Conservation (phyloP, 2,797 vertebrate genomes). For the Cuniculus paca region DNA sequence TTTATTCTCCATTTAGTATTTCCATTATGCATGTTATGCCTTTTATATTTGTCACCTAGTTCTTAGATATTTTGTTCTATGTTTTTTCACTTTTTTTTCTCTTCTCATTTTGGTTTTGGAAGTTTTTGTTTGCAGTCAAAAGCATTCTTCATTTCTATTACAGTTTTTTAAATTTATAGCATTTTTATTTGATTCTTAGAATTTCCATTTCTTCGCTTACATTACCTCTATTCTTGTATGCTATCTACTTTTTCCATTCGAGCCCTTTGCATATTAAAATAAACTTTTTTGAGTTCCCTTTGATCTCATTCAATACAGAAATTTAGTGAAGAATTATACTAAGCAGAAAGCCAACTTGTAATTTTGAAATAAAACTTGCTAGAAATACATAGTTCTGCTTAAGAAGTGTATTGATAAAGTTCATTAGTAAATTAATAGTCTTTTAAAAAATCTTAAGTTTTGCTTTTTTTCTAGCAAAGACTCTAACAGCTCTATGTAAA, state of each 20-base stretch:
- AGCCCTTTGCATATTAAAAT: not conserved
- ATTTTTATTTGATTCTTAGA: not conserved
- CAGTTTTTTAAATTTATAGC: not conserved
- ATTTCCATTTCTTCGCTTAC: not conserved
- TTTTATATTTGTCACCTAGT: not conserved
- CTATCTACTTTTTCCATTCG: not conserved
- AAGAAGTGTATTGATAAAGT: not conserved
- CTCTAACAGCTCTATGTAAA: not conserved
- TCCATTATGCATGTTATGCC: not conserved
- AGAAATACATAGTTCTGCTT: not conserved
- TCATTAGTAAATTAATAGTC: not conserved
- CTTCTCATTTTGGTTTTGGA: not conserved
- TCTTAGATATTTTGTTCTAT: not conserved
- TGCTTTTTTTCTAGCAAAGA: constrained; percentile 23
- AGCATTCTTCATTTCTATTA: not conserved
- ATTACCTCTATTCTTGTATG: not conserved
- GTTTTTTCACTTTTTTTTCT: not conserved
- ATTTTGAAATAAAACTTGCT: not conserved
- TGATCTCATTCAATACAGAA: not conserved
- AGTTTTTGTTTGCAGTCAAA: not conserved
- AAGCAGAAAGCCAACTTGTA: not conserved
- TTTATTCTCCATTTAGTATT: not conserved
- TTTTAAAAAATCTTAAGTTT: not conserved
- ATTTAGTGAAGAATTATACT: not conserved
- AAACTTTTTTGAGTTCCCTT: not conserved